These are phyloP conservation scores for Papilio aristodemus DNA, from an alignment of 1,140 invertebrate species.

Conservation along the genomic window DNA sequence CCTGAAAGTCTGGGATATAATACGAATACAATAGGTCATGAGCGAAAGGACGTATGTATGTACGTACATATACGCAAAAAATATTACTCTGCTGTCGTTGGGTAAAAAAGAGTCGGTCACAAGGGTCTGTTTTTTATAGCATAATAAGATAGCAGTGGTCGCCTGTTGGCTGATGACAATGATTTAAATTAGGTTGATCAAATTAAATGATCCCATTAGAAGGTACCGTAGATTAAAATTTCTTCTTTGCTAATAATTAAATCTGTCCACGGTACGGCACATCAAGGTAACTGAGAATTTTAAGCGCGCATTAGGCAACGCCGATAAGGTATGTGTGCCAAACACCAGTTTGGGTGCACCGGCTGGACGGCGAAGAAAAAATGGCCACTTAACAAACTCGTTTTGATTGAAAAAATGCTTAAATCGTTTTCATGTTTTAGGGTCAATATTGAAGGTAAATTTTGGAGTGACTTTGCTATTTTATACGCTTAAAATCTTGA, in stretches of 20 bases:
- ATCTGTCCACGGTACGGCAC: background rate
- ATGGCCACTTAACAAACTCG: slow-evolving; percentile 9
- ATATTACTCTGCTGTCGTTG: too few relatives aligned
- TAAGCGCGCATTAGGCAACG: slow-evolving; percentile 4
- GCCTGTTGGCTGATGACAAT: too few relatives aligned
- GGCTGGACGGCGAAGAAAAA: background rate
- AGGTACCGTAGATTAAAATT: too few relatives aligned
- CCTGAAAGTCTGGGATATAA: too few relatives aligned
- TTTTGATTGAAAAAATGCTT: background rate
- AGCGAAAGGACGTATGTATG: too few relatives aligned
- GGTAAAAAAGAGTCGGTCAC: too few relatives aligned
- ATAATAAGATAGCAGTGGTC: too few relatives aligned
- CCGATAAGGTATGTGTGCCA: slow-evolving; percentile 25
- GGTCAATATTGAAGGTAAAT: background rate
- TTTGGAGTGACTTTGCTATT: background rate
- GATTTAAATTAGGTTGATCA: background rate
- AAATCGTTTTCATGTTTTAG: background rate
- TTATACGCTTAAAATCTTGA: too few relatives aligned
- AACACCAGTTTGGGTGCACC: slow-evolving; percentile 14
- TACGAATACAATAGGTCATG: too few relatives aligned
- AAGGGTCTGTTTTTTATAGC: too few relatives aligned
- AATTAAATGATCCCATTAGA: too few relatives aligned
- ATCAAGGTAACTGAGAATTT: slow-evolving; percentile 27
- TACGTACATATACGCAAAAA: too few relatives aligned
- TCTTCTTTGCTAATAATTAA: background rate